Conservation (phyloP, 1,140 invertebrate species). For the Hypothenemus hampei region DNA sequence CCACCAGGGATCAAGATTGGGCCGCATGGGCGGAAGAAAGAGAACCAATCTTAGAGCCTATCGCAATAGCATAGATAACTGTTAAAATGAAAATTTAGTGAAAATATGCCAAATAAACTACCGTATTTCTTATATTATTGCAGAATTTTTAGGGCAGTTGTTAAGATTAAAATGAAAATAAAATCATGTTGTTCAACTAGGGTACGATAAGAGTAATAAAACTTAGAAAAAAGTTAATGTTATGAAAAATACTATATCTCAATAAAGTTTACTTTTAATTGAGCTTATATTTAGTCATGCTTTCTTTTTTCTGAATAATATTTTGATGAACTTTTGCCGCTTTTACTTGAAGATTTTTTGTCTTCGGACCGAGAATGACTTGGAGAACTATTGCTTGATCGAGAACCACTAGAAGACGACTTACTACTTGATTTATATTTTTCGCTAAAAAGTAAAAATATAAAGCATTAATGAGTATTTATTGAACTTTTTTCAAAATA, state of each 20-base stretch:
- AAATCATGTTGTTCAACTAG: too few relatives aligned
- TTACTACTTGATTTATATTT: conserved; percentile 22
- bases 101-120: too few relatives aligned
- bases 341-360: conserved; percentile 22
- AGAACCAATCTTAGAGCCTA: conserved; percentile 31
- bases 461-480: too few relatives aligned
- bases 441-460: conserved; percentile 15
- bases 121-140: too few relatives aligned
- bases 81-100: too few relatives aligned
- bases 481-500: background rate
- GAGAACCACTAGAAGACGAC: conserved; percentile 11
- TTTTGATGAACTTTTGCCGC: conserved; percentile 23
- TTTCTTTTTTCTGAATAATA: conserved; percentile 22
- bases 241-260: too few relatives aligned
- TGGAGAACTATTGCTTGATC: conserved; percentile 17
- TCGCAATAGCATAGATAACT: conserved; percentile 28
- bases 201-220: too few relatives aligned
- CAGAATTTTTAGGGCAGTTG: too few relatives aligned
- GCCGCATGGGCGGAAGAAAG: conserved; percentile 31
- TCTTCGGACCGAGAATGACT: conserved; percentile 23
- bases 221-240: too few relatives aligned
- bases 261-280: too few relatives aligned
- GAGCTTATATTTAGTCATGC: conserved; percentile 26
- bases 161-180: too few relatives aligned
- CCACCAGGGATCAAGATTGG: conserved; percentile 24